Conservation (phyloP, 1,140 invertebrate species). For the Anoplolepis gracilipes region DNA sequence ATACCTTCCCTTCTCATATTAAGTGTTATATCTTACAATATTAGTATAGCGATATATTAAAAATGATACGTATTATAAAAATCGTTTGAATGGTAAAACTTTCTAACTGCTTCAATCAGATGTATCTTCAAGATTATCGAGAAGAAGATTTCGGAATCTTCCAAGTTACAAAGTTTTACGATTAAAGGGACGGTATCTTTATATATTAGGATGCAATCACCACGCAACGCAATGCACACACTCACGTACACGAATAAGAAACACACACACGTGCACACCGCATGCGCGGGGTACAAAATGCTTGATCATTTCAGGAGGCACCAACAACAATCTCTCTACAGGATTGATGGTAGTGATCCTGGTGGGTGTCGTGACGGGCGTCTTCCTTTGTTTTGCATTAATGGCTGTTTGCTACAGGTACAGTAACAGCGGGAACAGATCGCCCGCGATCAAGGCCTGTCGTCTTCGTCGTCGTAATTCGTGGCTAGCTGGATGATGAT, state of each 20-base stretch:
- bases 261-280: constrained; percentile 3
- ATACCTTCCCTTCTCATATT: not conserved
- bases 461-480: constrained; percentile 78
- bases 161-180: constrained; percentile 18
- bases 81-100: not conserved
- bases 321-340: constrained; percentile 93
- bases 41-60: constrained; percentile 17
- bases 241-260: constrained; percentile 24
- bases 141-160: not conserved
- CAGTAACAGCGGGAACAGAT: constrained; percentile 84
- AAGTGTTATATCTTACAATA: not conserved
- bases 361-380: constrained; percentile 95
- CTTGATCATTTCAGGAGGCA: constrained; percentile 88
- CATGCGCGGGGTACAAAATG: constrained; percentile 66
- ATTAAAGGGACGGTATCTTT: constrained; percentile 5
- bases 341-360: constrained; percentile 96
- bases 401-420: constrained; percentile 98
- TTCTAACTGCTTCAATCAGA: not conserved
- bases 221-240: constrained; percentile 7
- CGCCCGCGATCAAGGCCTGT: constrained; percentile 79
- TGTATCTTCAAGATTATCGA: not conserved
- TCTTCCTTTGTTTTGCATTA: constrained; percentile 97
- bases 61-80: not conserved
- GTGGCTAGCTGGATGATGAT: constrained; percentile 83
- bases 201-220: constrained; percentile 2